Conservation (phyloP, 2,888 invertebrate species). For the Siphlonurus alternatus region DNA sequence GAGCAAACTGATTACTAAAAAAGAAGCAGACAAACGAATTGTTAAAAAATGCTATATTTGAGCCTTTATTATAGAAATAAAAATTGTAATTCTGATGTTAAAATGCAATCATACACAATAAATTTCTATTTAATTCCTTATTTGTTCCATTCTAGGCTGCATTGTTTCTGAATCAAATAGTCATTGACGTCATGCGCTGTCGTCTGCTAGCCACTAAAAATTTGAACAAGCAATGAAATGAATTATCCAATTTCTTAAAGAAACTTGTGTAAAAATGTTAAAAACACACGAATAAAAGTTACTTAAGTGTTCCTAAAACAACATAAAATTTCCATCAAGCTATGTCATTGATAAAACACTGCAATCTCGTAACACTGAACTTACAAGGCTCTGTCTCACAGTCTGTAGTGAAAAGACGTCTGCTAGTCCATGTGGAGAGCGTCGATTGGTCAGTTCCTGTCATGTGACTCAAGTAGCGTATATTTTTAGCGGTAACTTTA, state of each 20-base stretch:
- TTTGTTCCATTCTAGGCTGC: too few relatives aligned
- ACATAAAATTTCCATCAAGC: neutral
- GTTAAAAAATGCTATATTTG: too few relatives aligned
- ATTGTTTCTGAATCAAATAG: too few relatives aligned
- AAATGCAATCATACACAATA: too few relatives aligned
- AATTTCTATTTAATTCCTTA: too few relatives aligned
- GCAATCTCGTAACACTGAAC: neutral
- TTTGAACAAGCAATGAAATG: neutral
- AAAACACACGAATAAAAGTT: neutral
- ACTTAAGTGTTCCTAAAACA: neutral
- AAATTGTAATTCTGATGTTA: too few relatives aligned
- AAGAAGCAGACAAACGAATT: neutral
- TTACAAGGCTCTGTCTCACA: neutral
- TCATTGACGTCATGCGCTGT: neutral
- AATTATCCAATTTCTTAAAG: neutral
- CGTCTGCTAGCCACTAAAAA: neutral
- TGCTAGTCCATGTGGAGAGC: neutral
- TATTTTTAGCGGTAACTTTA: neutral
- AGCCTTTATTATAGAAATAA: too few relatives aligned
- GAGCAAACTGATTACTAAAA: neutral
- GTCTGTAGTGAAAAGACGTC: neutral
- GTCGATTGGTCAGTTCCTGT: neutral
- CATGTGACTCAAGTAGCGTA: neutral
- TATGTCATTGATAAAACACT: neutral
- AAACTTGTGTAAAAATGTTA: neutral